phyloP scores from a whole-genome alignment of 2,113 vertebrate genomes.

The Antechinus stuartii region DNA sequence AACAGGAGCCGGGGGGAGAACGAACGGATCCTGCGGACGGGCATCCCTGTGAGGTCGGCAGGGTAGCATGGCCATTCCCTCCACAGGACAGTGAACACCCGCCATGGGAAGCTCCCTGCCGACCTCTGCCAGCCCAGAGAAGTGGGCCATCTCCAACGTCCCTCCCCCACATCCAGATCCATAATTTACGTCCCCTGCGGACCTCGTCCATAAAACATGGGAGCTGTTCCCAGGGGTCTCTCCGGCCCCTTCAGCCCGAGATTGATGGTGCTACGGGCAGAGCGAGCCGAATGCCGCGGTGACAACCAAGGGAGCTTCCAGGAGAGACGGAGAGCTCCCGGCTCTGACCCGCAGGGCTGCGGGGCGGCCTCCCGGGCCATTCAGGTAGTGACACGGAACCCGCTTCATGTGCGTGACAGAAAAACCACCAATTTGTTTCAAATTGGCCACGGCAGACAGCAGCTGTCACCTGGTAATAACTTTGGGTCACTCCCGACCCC shows the following conservation, averaged over 20 bases:
- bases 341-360: not conserved
- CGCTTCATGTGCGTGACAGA: slow-evolving; percentile 24
- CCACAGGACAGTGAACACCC: not conserved
- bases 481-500: slow-evolving; percentile 73
- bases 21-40: not conserved
- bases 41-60: not conserved
- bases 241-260: not conserved
- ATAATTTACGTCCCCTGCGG: no score
- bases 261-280: not conserved
- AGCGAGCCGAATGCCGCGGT: fast-evolving
- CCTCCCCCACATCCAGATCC: not conserved
- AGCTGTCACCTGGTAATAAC: slow-evolving; percentile 76
- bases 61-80: not conserved
- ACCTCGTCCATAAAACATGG: not conserved
- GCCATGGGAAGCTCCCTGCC: no score
- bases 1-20: not conserved
- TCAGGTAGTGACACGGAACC: slow-evolving; percentile 17
- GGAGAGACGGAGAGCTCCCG: not conserved
- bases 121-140: not conserved
- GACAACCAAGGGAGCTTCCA: not conserved
- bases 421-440: slow-evolving; percentile 63
- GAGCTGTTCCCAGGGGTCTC: not conserved
- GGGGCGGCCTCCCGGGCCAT: not conserved
- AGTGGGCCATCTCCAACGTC: not conserved
- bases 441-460: slow-evolving; percentile 74